phyloP scores from a whole-genome alignment of 2,888 invertebrate genomes.

The Nomada lathburiana region DNA sequence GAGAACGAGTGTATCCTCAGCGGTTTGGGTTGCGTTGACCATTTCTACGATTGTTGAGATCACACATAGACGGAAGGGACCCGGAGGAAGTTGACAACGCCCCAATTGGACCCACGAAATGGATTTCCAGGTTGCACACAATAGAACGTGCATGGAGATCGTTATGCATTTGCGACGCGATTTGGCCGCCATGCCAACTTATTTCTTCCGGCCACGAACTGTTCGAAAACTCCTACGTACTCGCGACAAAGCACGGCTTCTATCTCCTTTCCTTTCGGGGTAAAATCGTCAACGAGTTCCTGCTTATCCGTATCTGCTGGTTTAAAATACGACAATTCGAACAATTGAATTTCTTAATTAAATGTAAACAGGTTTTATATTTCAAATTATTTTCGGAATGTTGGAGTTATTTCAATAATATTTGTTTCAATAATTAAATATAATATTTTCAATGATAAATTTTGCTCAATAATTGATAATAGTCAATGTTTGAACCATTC shows the following conservation, averaged over 20 bases:
- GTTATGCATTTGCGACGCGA: slow-evolving; percentile 69
- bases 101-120: slow-evolving; percentile 65
- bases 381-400: no score
- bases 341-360: no score
- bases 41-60: slow-evolving; percentile 39
- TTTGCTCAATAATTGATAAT: no score
- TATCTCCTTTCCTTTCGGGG: slow-evolving; percentile 7
- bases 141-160: slow-evolving; percentile 55
- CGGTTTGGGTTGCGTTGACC: slow-evolving; percentile 52
- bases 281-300: slow-evolving; percentile 35
- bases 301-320: slow-evolving; percentile 8
- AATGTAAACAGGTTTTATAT: no score
- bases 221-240: slow-evolving; percentile 39
- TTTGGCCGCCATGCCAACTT: slow-evolving; percentile 70
- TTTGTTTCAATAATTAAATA: no score
- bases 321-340: slow-evolving; percentile 8
- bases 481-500: no score
- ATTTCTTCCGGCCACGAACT: slow-evolving; percentile 66
- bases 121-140: slow-evolving; percentile 61
- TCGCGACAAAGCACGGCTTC: slow-evolving; percentile 20
- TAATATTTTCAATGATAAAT: no score
- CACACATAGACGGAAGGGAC: slow-evolving; percentile 55
- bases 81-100: slow-evolving; percentile 49
- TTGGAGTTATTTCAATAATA: no score
- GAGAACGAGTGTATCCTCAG: slow-evolving; percentile 36